Conservation (phyloP, 2,113 vertebrate species). For the Tricholaema leucomelas region DNA sequence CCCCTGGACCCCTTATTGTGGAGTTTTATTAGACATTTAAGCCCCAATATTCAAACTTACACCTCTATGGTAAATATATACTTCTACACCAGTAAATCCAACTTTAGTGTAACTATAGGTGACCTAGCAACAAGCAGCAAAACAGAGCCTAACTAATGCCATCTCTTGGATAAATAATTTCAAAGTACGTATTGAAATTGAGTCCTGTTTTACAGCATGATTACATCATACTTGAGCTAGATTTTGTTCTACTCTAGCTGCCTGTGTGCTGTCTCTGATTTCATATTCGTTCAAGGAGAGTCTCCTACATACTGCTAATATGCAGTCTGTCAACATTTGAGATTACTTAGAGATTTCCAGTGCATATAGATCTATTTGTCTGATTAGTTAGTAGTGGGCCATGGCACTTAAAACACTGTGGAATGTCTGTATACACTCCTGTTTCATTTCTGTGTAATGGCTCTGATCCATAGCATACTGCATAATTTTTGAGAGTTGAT, state of each 20-base stretch:
- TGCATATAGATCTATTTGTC: background rate
- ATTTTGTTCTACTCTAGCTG: background rate
- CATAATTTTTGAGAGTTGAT: background rate
- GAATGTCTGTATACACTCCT: background rate
- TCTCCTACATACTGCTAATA: background rate
- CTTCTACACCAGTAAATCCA: background rate
- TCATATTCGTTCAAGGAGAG: background rate
- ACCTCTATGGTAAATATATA: background rate
- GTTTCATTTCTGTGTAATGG: background rate
- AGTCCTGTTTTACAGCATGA: background rate
- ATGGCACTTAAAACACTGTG: background rate
- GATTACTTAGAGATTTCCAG: background rate
- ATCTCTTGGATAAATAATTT: background rate
- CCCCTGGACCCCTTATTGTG: background rate
- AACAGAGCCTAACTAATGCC: background rate
- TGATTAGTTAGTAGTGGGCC: background rate
- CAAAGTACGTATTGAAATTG: background rate
- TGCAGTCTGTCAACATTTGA: background rate
- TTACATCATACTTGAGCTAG: background rate
- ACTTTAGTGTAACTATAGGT: background rate
- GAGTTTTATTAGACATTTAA: background rate
- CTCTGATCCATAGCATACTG: background rate
- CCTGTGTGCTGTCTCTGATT: background rate
- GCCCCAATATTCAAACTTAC: background rate
- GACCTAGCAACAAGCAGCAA: background rate